Evolutionary conservation across 2,797 vertebrate species (phyloP).

Genomic region (Cyclura pinguis): DNA sequence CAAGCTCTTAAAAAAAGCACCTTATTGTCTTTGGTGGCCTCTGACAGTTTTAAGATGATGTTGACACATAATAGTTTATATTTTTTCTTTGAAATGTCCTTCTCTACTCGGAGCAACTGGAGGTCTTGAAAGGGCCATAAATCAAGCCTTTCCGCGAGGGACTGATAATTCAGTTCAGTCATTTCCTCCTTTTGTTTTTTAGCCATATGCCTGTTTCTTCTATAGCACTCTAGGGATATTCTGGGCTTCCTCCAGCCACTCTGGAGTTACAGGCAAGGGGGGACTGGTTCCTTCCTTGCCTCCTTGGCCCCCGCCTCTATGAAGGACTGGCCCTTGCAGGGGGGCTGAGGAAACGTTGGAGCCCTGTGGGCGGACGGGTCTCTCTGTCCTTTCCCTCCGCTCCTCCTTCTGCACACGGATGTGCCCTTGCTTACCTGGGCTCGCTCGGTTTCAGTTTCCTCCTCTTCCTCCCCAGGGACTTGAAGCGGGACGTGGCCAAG

Average conservation of each 20-base stretch:
- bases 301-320: not conserved
- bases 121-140: not conserved
- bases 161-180: too few relatives aligned
- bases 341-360: too few relatives aligned
- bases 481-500: conserved; percentile 97
- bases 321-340: not conserved
- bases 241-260: too few relatives aligned
- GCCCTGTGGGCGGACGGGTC: too few relatives aligned
- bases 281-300: not conserved
- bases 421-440: accelerated
- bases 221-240: not conserved
- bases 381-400: not conserved
- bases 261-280: not conserved
- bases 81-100: not conserved
- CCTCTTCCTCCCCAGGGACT: conserved; percentile 81
- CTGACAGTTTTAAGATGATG: not conserved
- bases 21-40: not conserved
- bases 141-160: not conserved
- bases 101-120: not conserved
- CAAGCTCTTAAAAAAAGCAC: too few relatives aligned
- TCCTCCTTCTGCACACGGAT: accelerated
- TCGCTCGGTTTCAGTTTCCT: accelerated
- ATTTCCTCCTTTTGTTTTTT: not conserved
- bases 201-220: not conserved
- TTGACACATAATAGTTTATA: not conserved